Conservation (phyloP, 2,113 vertebrate genomes). For the Gobius niger region DNA sequence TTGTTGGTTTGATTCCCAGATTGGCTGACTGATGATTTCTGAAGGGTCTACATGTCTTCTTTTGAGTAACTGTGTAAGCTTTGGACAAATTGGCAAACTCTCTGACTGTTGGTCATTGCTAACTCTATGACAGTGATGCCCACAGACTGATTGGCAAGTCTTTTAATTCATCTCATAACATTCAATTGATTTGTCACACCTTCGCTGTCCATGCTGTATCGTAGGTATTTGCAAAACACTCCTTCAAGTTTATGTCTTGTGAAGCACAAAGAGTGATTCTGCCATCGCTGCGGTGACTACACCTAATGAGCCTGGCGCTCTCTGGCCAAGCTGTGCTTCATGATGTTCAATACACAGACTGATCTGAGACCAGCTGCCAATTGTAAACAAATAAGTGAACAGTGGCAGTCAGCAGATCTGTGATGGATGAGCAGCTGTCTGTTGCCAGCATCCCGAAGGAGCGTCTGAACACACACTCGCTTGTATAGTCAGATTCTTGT, state of each 20-base stretch:
- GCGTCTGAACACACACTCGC: not conserved
- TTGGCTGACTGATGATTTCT: too few relatives aligned
- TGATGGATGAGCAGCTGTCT: slow-evolving; percentile 49
- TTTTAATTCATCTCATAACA: too few relatives aligned
- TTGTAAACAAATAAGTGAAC: slow-evolving; percentile 59
- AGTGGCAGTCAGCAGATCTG: slow-evolving; percentile 51
- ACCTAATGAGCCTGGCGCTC: slow-evolving; percentile 56
- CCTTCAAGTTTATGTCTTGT: not conserved
- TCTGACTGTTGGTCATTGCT: too few relatives aligned
- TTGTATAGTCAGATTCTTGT: not conserved
- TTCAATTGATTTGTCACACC: too few relatives aligned
- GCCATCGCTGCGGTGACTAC: slow-evolving; percentile 35
- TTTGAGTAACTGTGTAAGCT: too few relatives aligned
- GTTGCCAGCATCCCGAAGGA: slow-evolving; percentile 1
- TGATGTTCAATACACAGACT: slow-evolving; percentile 28
- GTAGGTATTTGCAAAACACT: not conserved
- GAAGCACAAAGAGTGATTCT: slow-evolving; percentile 13
- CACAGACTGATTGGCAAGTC: too few relatives aligned
- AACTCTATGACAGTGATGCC: too few relatives aligned
- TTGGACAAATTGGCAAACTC: too few relatives aligned
- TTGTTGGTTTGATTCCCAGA: too few relatives aligned
- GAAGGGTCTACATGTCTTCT: too few relatives aligned
- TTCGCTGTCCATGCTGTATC: too few relatives aligned
- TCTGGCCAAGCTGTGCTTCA: slow-evolving; percentile 55
- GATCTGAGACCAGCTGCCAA: slow-evolving; percentile 55